phyloP scores from a whole-genome alignment of 2,888 invertebrate species.

The Amblyjoppa fuscipennis region DNA sequence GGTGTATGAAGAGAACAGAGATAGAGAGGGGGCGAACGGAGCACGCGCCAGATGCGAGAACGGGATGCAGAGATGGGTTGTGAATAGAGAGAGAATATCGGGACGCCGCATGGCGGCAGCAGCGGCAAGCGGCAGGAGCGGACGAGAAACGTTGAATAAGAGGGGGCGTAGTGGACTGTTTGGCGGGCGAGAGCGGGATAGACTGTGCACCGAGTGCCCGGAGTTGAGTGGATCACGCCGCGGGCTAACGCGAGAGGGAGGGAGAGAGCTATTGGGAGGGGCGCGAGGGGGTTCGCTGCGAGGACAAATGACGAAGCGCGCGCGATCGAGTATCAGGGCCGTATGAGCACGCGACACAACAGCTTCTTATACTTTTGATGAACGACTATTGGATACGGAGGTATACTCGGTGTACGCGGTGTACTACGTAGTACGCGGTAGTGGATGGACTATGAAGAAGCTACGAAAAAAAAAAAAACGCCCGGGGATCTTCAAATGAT shows the following conservation, averaged over 20 bases:
- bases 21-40: conserved; percentile 52
- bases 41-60: conserved; percentile 67
- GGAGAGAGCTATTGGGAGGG: conserved; percentile 50
- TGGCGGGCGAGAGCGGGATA: conserved; percentile 64
- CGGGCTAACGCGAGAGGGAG: conserved; percentile 39
- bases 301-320: conserved; percentile 62
- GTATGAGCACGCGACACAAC: conserved; percentile 63
- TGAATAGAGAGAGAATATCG: conserved; percentile 59
- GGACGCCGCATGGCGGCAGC: conserved; percentile 57
- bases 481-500: neutral
- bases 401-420: neutral
- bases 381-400: conserved; percentile 50
- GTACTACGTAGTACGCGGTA: neutral
- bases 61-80: conserved; percentile 55
- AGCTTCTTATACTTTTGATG: conserved; percentile 46
- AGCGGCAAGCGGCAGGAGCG: conserved; percentile 30
- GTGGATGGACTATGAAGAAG: neutral
- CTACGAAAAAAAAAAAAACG: neutral
- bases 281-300: conserved; percentile 39
- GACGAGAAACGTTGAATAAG: conserved; percentile 61
- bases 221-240: conserved; percentile 66
- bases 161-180: conserved; percentile 68
- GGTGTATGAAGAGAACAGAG: conserved; percentile 33
- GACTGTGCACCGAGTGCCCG: conserved; percentile 62
- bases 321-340: conserved; percentile 63